A percentile compares a stretch with the other conserved stretches of the same genome.
Evolutionary conservation across 2,797 vertebrate genomes (phyloP).

Genomic region (Micropoecilia bifurca): DNA sequence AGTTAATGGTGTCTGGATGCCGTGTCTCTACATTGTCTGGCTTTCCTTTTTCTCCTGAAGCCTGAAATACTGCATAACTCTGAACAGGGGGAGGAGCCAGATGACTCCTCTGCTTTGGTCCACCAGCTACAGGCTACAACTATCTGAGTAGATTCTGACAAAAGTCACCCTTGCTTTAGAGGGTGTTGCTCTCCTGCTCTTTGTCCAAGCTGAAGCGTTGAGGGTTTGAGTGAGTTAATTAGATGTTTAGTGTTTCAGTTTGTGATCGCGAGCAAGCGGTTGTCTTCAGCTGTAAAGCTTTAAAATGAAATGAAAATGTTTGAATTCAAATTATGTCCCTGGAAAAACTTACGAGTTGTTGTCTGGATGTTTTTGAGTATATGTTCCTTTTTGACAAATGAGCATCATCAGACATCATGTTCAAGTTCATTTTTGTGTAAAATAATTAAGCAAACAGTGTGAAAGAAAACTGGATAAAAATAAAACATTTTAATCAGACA

Average conservation of each 20-base stretch:
- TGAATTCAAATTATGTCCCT: not conserved
- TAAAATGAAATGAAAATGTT: not conserved
- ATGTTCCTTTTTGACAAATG: not conserved
- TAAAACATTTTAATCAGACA: not conserved
- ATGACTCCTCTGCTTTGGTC: conserved; percentile 79
- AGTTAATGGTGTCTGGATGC: conserved; percentile 80
- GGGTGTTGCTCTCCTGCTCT: conserved; percentile 25
- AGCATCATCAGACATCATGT: not conserved
- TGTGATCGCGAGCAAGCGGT: not conserved
- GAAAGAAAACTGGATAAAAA: not conserved
- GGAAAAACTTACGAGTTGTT: not conserved
- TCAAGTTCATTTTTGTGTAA: conserved; percentile 31
- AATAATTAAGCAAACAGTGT: conserved; percentile 8
- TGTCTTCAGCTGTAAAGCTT: not conserved
- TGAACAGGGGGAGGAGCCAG: conserved; percentile 86
- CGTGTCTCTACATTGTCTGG: conserved; percentile 85
- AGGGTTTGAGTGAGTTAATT: not conserved
- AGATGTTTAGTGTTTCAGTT: not conserved
- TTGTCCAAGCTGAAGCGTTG: conserved; percentile 34
- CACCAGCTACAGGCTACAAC: conserved; percentile 59
- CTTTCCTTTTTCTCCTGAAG: conserved; percentile 83
- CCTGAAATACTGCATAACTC: conserved; percentile 88
- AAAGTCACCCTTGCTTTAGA: conserved; percentile 48
- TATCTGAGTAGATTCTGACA: conserved; percentile 64
- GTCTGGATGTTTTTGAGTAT: not conserved